A percentile compares a stretch with the other conserved stretches of the same genome.
These are phyloP conservation scores for Physocephala rufipes DNA, from an alignment of 2,888 invertebrate species.

Conservation along the genomic window DNA sequence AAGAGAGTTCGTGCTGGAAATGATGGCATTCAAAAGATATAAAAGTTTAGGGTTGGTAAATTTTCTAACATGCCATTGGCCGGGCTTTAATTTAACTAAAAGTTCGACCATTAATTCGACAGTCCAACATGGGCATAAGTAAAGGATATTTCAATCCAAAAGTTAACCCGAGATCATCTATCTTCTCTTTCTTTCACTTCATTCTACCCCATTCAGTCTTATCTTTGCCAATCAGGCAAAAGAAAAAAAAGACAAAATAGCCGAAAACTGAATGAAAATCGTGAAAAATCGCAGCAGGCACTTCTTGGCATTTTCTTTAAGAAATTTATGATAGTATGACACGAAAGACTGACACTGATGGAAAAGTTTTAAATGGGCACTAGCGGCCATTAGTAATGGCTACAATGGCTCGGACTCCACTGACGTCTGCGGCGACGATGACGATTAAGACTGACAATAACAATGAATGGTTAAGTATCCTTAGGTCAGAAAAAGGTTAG, in stretches of 20 bases:
- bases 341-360: conserved; percentile 39
- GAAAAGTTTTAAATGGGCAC: too few relatives aligned
- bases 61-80: conserved; percentile 19
- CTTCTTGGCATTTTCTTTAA: not conserved
- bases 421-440: too few relatives aligned
- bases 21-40: conserved; percentile 21
- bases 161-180: conserved; percentile 40
- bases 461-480: conserved; percentile 38
- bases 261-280: conserved; percentile 17
- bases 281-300: conserved; percentile 21
- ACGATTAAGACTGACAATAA: conserved; percentile 10
- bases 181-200: not conserved
- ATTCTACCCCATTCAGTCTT: not conserved
- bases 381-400: conserved; percentile 1
- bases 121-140: too few relatives aligned
- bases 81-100: not conserved
- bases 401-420: not conserved
- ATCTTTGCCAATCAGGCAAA: not conserved
- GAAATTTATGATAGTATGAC: conserved; percentile 43
- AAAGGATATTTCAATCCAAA: conserved; percentile 45
- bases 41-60: not conserved
- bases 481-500: not conserved
- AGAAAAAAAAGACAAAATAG: not conserved
- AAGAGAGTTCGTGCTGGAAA: conserved; percentile 2
- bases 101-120: not conserved